Percentiles rank a stretch among this genome's conserved stretches.
phyloP scores from a whole-genome alignment of 2,797 vertebrate species.

The Phrynocephalus vlangalii region DNA sequence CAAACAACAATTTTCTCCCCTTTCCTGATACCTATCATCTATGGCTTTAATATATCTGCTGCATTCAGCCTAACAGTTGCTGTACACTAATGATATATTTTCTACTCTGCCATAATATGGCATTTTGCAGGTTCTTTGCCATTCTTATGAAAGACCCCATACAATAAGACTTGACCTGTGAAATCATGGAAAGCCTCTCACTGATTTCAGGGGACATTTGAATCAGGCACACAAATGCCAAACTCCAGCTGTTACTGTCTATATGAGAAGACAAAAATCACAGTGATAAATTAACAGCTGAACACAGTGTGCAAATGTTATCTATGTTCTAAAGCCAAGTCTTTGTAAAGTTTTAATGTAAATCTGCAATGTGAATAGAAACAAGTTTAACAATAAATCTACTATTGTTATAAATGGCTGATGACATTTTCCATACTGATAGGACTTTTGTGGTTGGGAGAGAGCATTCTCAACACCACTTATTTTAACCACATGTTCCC shows the following conservation, averaged over 20 bases:
- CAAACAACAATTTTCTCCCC: too few species aligned
- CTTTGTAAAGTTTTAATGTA: slow-evolving; percentile 54
- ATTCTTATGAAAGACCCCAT: not conserved
- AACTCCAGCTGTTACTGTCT: slow-evolving; percentile 50
- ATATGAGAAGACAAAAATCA: slow-evolving; percentile 50
- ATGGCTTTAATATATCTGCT: not conserved
- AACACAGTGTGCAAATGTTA: slow-evolving; percentile 46
- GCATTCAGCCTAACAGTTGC: not conserved
- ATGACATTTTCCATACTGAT: slow-evolving; percentile 59
- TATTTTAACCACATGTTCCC: slow-evolving; percentile 64
- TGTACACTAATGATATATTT: not conserved
- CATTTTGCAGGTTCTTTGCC: not conserved
- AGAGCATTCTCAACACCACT: slow-evolving; percentile 52
- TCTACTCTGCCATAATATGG: not conserved
- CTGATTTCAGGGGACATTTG: slow-evolving; percentile 40
- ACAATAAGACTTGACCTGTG: slow-evolving; percentile 27
- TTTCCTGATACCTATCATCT: too few species aligned
- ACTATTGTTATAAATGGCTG: slow-evolving; percentile 64
- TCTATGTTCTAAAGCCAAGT: slow-evolving; percentile 48
- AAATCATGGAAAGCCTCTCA: slow-evolving; percentile 39
- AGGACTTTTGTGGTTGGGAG: slow-evolving; percentile 44
- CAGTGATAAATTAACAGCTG: slow-evolving; percentile 66
- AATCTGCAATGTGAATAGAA: slow-evolving; percentile 58
- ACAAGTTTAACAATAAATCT: slow-evolving; percentile 64
- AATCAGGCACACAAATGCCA: slow-evolving; percentile 32